These are phyloP conservation scores for Cheilosia vulpina DNA, from an alignment of 2,888 invertebrate species.

Conservation along the genomic window DNA sequence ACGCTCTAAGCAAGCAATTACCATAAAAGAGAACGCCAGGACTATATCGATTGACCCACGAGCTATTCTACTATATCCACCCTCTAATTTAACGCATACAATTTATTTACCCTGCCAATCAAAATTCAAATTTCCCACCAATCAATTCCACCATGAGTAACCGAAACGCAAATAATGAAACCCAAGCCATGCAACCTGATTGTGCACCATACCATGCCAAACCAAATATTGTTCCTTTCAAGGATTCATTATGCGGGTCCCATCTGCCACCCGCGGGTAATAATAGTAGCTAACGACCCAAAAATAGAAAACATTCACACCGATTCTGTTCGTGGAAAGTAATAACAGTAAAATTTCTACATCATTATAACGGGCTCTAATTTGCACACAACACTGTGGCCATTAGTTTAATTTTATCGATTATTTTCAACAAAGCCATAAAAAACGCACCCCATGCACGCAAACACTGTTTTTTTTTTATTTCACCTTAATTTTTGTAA, in stretches of 20 bases:
- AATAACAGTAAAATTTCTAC: conserved; percentile 23
- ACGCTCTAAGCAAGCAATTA: conserved; percentile 37
- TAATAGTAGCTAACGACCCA: conserved; percentile 18
- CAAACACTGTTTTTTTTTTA: conserved; percentile 22
- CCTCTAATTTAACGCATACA: conserved; percentile 5
- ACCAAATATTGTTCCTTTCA: conserved; percentile 11
- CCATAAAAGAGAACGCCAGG: conserved; percentile 8
- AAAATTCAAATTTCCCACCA: conserved; percentile 64
- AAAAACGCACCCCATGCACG: conserved; percentile 42
- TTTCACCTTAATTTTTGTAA: conserved; percentile 2
- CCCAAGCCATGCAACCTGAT: conserved; percentile 36
- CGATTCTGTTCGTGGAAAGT: conserved; percentile 11
- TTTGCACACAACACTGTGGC: conserved; percentile 54
- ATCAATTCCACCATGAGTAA: conserved; percentile 49
- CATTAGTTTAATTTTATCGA: conserved; percentile 71
- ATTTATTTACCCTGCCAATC: conserved; percentile 60
- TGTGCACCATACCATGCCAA: conserved; percentile 30
- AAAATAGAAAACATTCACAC: conserved; percentile 50
- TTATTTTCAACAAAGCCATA: conserved; percentile 47
- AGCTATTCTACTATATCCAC: conserved; percentile 12
- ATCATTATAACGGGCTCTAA: conserved; percentile 38
- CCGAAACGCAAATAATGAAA: conserved; percentile 35
- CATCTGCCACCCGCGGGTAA: conserved; percentile 10
- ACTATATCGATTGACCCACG: conserved; percentile 24
- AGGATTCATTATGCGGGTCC: not conserved